Conservation (phyloP, 1,140 invertebrate genomes). For the Lucilia cuprina region DNA sequence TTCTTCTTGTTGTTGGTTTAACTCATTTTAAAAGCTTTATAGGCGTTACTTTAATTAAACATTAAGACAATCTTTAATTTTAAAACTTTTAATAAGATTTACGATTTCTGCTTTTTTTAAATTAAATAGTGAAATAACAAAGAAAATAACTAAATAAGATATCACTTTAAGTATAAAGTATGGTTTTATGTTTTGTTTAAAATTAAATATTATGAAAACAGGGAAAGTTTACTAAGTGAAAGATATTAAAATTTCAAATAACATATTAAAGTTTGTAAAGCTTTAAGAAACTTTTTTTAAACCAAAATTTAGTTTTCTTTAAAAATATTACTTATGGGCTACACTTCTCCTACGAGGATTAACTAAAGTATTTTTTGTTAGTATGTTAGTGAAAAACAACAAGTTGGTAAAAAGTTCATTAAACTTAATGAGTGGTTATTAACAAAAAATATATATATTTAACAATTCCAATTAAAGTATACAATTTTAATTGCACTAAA, state of each 20-base stretch:
- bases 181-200: not conserved
- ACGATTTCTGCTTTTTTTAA: not conserved
- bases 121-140: not conserved
- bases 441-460: not conserved
- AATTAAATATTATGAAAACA: not conserved
- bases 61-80: not conserved
- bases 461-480: not conserved
- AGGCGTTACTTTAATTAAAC: slow-evolving; percentile 1
- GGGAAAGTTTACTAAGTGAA: not conserved
- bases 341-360: not conserved
- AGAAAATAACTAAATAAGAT: not conserved
- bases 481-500: not conserved
- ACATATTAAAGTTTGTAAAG: not conserved
- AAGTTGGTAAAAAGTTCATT: not conserved
- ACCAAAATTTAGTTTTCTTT: not conserved
- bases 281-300: not conserved
- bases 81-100: not conserved
- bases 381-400: not conserved
- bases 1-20: not conserved
- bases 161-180: not conserved
- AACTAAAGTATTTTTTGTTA: not conserved
- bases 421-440: slow-evolving; percentile 7
- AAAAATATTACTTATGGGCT: not conserved
- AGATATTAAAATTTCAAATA: not conserved
- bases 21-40: not conserved